Base-by-base conservation (phyloP, 2,888 invertebrate species). In the Lamellibrachia satsuma region DNA sequence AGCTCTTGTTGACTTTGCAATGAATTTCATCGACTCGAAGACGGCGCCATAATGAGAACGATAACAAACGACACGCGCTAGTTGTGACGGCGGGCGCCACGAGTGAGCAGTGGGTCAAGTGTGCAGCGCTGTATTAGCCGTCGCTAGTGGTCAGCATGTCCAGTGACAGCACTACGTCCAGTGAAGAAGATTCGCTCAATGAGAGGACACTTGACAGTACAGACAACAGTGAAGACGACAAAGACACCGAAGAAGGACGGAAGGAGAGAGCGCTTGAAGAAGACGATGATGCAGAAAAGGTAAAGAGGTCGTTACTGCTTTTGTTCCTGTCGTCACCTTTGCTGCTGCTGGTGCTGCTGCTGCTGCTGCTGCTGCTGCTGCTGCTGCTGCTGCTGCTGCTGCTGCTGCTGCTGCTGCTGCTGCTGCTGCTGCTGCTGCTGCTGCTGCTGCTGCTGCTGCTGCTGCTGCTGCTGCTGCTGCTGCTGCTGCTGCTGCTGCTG, bases 381-480 rank as follows among this genome's bases (percentile, higher is more conserved):
- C 9, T 9, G 55, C 8, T 55, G 55, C 55, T 9, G 9, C 55
- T 55, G 55, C 55, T 55, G 7, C 90, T 3, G 90, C 7, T 90
- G 90, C 90, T 90, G 90, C 90, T 91, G 91, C 91, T 90, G 90
- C 90, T 90, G 90, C 9, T 55, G 55, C 55, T 9, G 9, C 9
- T 9, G 55, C 55, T 9, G 55, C 9, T 7, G 9, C 9, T 90
- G n/a, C 90, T 55, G 9, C 8, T 55, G 9, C 7, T 55, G 1
- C 55, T 55, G 9, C 55, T 9, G 55, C 9, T 55, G 55, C 9
- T 9, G 55, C 8, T 55, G 55, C 55, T 9, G 9, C 55, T 55
- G 55, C 55, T 55, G 7, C 90, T 3, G 90, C 7, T 90, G 90
- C 90, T 90, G 90, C 90, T 91, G 91, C 91, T 90, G 90, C 90